phyloP scores from a whole-genome alignment of 2,888 invertebrate species.

The Dusona sp. region DNA sequence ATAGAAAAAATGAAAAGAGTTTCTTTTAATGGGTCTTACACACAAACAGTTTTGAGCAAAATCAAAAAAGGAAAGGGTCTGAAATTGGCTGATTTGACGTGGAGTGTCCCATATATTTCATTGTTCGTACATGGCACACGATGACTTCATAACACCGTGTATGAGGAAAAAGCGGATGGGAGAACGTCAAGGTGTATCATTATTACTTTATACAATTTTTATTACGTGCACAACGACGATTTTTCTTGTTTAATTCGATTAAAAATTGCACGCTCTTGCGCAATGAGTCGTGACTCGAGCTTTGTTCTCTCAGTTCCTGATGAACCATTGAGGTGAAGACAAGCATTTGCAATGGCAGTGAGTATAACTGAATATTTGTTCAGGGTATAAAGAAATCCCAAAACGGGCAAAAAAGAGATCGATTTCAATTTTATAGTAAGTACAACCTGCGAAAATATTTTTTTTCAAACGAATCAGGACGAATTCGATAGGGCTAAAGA shows the following conservation, averaged over 20 bases:
- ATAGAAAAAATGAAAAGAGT: too few species aligned
- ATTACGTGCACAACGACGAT: not conserved
- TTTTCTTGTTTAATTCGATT: not conserved
- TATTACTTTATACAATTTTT: not conserved
- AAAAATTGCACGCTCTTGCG: slow-evolving; percentile 27
- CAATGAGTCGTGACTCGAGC: not conserved
- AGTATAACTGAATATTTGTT: not conserved
- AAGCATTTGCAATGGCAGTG: slow-evolving; percentile 21
- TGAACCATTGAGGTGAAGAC: not conserved
- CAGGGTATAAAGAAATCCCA: not conserved
- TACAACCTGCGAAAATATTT: not conserved
- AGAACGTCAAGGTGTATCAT: slow-evolving; percentile 1
- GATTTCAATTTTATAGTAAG: not conserved
- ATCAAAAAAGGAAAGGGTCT: too few species aligned
- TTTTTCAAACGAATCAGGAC: slow-evolving; percentile 35
- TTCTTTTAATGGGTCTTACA: too few species aligned
- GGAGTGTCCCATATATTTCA: not conserved
- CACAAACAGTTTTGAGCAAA: too few species aligned
- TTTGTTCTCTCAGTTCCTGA: slow-evolving; percentile 8
- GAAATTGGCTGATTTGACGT: too few species aligned
- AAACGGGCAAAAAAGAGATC: not conserved
- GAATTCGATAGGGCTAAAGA: slow-evolving; percentile 58
- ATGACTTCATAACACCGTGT: not conserved
- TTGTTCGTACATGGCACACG: not conserved
- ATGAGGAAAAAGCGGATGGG: not conserved